A percentile compares a stretch with the other conserved stretches of the same genome.
phyloP scores from a whole-genome alignment of 2,797 vertebrate species.

The Mormyrus proboscirostris region DNA sequence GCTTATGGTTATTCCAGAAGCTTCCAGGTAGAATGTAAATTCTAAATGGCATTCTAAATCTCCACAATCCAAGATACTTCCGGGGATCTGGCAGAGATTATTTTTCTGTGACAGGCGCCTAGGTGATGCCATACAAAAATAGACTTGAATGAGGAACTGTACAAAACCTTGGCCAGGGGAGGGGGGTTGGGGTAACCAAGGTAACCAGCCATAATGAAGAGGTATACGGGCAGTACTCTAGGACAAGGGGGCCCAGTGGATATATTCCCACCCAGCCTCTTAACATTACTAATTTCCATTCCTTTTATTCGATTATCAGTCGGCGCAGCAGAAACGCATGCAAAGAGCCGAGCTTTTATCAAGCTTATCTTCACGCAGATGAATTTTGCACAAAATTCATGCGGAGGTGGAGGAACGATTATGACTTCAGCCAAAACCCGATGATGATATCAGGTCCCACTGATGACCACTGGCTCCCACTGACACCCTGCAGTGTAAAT shows the following conservation, averaged over 20 bases:
- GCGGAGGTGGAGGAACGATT: not conserved
- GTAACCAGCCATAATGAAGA: slow-evolving; percentile 26
- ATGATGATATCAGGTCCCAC: not conserved
- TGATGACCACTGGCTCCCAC: not conserved
- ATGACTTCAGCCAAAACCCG: not conserved
- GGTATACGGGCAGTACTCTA: slow-evolving; percentile 17
- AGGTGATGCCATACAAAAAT: not conserved
- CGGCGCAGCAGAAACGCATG: not conserved
- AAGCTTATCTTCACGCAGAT: not conserved
- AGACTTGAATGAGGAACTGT: not conserved
- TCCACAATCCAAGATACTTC: not conserved
- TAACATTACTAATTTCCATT: slow-evolving; percentile 22
- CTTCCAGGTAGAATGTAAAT: not conserved
- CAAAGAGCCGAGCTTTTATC: not conserved
- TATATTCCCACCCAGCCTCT: slow-evolving; percentile 17
- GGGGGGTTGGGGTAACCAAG: slow-evolving; percentile 10
- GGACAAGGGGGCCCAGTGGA: slow-evolving; percentile 20
- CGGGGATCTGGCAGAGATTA: not conserved
- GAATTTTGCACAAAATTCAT: not conserved
- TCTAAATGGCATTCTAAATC: not conserved
- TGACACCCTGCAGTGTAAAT: not conserved
- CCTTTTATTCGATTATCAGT: slow-evolving; percentile 9
- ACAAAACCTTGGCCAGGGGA: not conserved
- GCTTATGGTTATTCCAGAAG: not conserved
- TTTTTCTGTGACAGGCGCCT: not conserved